Conservation (phyloP, 2,113 vertebrate species). For the Chrysemys picta region DNA sequence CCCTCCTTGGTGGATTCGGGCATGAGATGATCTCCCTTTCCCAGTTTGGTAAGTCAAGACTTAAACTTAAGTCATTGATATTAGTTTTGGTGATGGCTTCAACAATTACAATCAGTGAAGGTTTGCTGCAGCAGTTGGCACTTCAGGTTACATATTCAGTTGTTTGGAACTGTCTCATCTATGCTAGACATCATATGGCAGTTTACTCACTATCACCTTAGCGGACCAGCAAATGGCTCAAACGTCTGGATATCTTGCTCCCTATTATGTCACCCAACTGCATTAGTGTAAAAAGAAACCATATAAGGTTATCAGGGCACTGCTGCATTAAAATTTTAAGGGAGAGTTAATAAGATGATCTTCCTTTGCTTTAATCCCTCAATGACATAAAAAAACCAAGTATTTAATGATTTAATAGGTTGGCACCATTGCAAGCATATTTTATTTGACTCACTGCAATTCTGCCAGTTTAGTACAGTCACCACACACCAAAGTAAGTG, state of each 20-base stretch:
- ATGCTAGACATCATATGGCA: not conserved
- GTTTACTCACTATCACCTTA: not conserved
- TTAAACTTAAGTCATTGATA: not conserved
- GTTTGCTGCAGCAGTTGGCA: not conserved
- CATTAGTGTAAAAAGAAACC: constrained; percentile 24
- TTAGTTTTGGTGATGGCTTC: constrained; percentile 4
- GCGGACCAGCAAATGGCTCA: not conserved
- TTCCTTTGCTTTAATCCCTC: not conserved
- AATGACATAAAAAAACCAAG: constrained; percentile 28
- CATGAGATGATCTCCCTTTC: not conserved
- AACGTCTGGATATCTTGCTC: constrained; percentile 24
- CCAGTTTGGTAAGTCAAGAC: not conserved
- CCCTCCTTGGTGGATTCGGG: not conserved
- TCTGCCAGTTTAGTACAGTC: not conserved
- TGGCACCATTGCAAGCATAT: constrained; percentile 17
- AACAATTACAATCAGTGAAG: not conserved
- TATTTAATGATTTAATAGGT: constrained; percentile 53
- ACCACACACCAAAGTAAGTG: not conserved
- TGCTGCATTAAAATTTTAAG: constrained; percentile 60
- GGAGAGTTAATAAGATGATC: constrained; percentile 50
- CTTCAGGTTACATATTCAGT: not conserved
- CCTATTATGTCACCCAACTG: constrained; percentile 6
- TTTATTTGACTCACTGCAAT: not conserved
- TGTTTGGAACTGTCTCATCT: constrained; percentile 27
- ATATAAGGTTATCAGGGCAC: constrained; percentile 56